A percentile compares a stretch with the other conserved stretches of the same genome.
Evolutionary conservation across 2,888 invertebrate species (phyloP).

Genomic region (Aspidiotus rigidus): DNA sequence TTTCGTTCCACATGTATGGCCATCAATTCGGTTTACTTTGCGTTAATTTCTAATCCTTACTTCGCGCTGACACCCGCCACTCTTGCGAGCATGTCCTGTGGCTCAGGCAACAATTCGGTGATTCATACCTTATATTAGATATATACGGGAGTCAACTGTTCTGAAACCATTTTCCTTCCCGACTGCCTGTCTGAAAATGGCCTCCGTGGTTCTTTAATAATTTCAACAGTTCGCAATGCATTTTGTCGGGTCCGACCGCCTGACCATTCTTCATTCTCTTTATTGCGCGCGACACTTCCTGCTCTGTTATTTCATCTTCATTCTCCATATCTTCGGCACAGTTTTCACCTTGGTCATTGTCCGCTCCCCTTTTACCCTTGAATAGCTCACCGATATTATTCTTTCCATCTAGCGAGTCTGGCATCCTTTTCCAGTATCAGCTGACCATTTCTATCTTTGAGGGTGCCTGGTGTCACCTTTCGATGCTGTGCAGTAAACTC

Average conservation of each 20-base stretch:
- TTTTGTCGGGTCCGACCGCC: slow-evolving; percentile 8
- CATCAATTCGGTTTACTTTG: not conserved
- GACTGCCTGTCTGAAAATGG: not conserved
- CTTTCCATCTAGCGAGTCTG: too few relatives aligned
- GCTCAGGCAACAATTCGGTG: not conserved
- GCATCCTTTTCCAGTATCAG: not conserved
- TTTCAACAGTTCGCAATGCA: slow-evolving; percentile 3
- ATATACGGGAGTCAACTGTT: not conserved
- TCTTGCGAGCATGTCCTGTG: not conserved
- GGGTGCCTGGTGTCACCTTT: too few relatives aligned
- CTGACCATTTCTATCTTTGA: not conserved
- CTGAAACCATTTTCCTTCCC: not conserved
- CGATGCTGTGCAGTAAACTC: too few relatives aligned
- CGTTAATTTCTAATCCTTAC: not conserved
- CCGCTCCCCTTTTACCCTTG: not conserved
- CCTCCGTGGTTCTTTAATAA: not conserved
- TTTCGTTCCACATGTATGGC: too few relatives aligned
- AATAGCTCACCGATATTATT: not conserved
- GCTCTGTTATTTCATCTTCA: not conserved
- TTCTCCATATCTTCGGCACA: not conserved
- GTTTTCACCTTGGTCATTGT: not conserved
- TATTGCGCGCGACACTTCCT: not conserved
- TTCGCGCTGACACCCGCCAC: too few relatives aligned
- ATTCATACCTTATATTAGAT: not conserved
- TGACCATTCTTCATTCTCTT: slow-evolving; percentile 2